Base-by-base conservation (phyloP, 1,140 invertebrate genomes). In the Listronotus bonariensis region DNA sequence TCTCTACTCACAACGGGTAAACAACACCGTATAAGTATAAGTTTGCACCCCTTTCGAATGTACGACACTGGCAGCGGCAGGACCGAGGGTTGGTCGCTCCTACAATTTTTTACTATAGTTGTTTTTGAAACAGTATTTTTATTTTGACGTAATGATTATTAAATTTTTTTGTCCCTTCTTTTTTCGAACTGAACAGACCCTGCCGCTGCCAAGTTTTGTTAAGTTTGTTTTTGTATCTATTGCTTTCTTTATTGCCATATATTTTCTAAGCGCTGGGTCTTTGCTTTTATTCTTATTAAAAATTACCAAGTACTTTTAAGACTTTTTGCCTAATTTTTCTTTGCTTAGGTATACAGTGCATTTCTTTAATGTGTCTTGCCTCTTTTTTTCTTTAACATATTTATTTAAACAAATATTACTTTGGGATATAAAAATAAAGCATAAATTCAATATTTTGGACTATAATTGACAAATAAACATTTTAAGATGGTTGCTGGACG, bases 1-100 rank as follows among this genome's bases (percentile, higher is more conserved):
- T 93, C 85, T 88, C 87, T 81, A 89, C 90, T 76, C 92, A 91
- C 82, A 82, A 84, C 84, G 92, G 91, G 92, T 93, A 92, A 84
- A 87, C 12, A 10, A 46, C 41, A 53, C 20, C 14, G 18, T 12
- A 40, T 36, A 52, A 53, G 15, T 56, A 49, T 48, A 31, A 52
- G n/a, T 65, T 65, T 55, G 57, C 51, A 62, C 57, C 57, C 62
- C 63, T 51, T 41, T 40, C 53, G 36, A 42, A 64, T 38, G 51
- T 43, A 66, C 64, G 62, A 46, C 54, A 64, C 64, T 67, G 68
- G 70, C 70, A 69, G 75, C 75, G 75, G 75, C 74, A 76, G 75
- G 75, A 75, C 69, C 71, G 72, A 70, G 69, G 75, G 74, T 69
- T 72, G 68, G 72, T 72, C 67, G 58, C 53, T 57, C 56, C 53